Base-by-base conservation (phyloP, 1,140 invertebrate genomes). In the Cecropterus lyciades region DNA sequence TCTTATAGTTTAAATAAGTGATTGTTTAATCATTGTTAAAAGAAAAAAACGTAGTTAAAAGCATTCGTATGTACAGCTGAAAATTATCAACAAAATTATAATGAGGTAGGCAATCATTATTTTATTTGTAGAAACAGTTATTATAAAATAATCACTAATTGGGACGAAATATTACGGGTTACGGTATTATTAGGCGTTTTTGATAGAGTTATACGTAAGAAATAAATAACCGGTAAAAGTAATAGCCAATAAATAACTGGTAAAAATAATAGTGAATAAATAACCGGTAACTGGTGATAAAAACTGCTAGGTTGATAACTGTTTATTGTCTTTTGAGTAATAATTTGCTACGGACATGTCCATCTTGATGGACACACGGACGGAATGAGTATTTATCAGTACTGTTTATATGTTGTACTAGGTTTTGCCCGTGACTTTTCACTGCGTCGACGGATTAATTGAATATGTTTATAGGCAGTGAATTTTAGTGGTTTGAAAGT, bases 271-370 rank as follows among this genome's bases (percentile, higher is more conserved):
- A 16, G 20, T 24, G n/a, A 16, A 24, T 37, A 57, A 37, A 37
- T 45, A n/a, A 27, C 40, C 8, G 17, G n/a, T n/a, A 40, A 42
- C 15, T 42, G 43, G 33, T 42, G n/a, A n/a, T n/a, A 43, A 56
- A 43, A 56, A 42, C 11, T 43, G 55, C 55, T 57, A n/a, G 20
- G 11, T 42, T 45, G n/a, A 43, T 10, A n/a, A 10, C 14, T 24
- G 37, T 43, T 27, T 57, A 43, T 27, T 4, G 17, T 30, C 15
- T 24, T 24, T 24, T 33, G 11, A 13, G 40, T 6, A 45, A 40
- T 57, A 57, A 57, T 57, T 57, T 57, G 53, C 53, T 45, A 11
- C 17, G 17, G 53, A 51, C n/a, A 7, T 57, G 17, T 42, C 40
- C n/a, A 2, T 40, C 40, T 57, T 45, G 53, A 27, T 57, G 4